Conservation (phyloP, 2,888 invertebrate species). For the Polydrusus tereticollis region DNA sequence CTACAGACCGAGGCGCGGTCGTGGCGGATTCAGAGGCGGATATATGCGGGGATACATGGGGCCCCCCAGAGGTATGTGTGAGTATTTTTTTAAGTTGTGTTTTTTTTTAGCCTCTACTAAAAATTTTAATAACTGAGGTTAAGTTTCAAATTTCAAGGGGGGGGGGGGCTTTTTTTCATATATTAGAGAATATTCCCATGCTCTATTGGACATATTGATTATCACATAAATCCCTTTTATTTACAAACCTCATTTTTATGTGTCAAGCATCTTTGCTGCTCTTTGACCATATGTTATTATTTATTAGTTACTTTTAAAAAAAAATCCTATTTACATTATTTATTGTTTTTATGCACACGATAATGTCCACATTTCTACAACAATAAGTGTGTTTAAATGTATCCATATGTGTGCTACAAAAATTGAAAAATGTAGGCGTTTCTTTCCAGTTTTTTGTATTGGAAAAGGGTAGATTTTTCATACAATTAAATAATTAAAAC, state of each 20-base stretch:
- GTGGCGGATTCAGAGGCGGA: slow-evolving; percentile 54
- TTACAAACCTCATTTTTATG: too few species aligned
- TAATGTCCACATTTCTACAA: slow-evolving; percentile 51
- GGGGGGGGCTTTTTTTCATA: too few species aligned
- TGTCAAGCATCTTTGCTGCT: too few species aligned
- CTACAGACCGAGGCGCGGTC: slow-evolving; percentile 68
- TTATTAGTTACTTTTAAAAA: too few species aligned
- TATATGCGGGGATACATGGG: slow-evolving; percentile 44
- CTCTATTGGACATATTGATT: too few species aligned
- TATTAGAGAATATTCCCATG: too few species aligned
- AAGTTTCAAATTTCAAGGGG: too few species aligned
- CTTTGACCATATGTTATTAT: too few species aligned
- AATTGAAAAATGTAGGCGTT: slow-evolving; percentile 54
- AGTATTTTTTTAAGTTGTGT: slow-evolving; percentile 31
- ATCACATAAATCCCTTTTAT: too few species aligned
- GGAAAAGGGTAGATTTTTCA: slow-evolving; percentile 55
- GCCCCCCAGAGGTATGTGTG: slow-evolving; percentile 49
- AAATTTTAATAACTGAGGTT: too few species aligned
- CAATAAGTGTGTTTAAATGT: slow-evolving; percentile 49
- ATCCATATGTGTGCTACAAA: slow-evolving; percentile 54
- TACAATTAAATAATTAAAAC: slow-evolving; percentile 49
- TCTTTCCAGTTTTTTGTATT: slow-evolving; percentile 50
- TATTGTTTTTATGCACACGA: slow-evolving; percentile 24
- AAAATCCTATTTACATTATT: too few species aligned
- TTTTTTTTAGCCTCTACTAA: not conserved